phyloP scores from a whole-genome alignment of 2,797 vertebrate species.

The Enteromius argenteus region DNA sequence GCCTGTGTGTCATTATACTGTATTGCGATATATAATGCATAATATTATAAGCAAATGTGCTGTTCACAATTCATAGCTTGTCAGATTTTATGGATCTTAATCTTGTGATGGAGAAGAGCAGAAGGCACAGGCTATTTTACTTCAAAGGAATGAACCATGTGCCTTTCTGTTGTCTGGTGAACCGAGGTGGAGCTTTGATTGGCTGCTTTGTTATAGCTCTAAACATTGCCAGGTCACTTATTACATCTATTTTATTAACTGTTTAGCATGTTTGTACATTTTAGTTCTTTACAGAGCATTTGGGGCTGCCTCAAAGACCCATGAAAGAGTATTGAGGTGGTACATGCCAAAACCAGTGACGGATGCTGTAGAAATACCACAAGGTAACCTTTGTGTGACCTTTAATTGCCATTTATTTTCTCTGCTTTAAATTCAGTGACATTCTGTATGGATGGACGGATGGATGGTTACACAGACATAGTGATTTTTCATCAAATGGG shows the following conservation, averaged over 20 bases:
- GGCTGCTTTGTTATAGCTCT: conserved; percentile 4
- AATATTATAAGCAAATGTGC: conserved; percentile 27
- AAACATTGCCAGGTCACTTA: not conserved
- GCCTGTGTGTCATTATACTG: not conserved
- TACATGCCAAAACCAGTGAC: not conserved
- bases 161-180: not conserved
- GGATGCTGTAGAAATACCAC: not conserved
- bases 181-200: not conserved
- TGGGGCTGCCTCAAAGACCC: not conserved
- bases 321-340: not conserved
- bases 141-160: conserved; percentile 24
- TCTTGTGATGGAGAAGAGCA: conserved; percentile 6
- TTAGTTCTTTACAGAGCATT: not conserved
- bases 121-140: conserved; percentile 19
- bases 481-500: not conserved
- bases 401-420: conserved; percentile 39
- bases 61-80: conserved; percentile 31
- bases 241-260: conserved; percentile 4
- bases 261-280: not conserved
- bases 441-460: not conserved
- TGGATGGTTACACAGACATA: not conserved
- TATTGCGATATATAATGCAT: not conserved
- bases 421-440: conserved; percentile 21
- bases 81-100: conserved; percentile 26
- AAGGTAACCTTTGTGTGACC: conserved; percentile 33